Conservation (phyloP, 2,113 vertebrate species). For the Pedionomus torquatus region DNA sequence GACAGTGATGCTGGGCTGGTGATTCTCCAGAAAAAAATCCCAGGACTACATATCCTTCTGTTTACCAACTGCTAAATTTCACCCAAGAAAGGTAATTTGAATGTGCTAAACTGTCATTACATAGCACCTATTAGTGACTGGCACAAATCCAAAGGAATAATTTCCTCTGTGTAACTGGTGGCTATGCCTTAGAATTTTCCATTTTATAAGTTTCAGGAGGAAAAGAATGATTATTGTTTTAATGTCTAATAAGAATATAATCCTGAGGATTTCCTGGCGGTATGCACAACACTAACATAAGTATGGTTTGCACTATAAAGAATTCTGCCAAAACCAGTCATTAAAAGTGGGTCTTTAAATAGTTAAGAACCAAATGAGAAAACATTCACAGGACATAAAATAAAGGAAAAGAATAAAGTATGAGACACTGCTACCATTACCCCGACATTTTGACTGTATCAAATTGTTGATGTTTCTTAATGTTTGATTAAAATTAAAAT, state of each 20-base stretch:
- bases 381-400: background rate
- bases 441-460: background rate
- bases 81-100: background rate
- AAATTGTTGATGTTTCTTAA: background rate
- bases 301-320: background rate
- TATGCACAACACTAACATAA: background rate
- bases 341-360: background rate
- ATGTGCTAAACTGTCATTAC: background rate
- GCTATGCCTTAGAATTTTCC: background rate
- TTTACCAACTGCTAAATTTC: background rate
- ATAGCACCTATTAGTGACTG: background rate
- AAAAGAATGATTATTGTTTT: background rate
- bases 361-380: background rate
- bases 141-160: background rate
- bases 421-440: background rate
- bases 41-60: background rate
- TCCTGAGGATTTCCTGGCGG: background rate
- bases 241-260: background rate
- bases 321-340: background rate
- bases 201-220: background rate
- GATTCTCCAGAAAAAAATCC: background rate
- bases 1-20: background rate
- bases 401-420: background rate
- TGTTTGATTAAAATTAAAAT: too few species aligned
- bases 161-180: background rate